phyloP scores from a whole-genome alignment of 2,888 invertebrate genomes.

The Cephus sareptanus region DNA sequence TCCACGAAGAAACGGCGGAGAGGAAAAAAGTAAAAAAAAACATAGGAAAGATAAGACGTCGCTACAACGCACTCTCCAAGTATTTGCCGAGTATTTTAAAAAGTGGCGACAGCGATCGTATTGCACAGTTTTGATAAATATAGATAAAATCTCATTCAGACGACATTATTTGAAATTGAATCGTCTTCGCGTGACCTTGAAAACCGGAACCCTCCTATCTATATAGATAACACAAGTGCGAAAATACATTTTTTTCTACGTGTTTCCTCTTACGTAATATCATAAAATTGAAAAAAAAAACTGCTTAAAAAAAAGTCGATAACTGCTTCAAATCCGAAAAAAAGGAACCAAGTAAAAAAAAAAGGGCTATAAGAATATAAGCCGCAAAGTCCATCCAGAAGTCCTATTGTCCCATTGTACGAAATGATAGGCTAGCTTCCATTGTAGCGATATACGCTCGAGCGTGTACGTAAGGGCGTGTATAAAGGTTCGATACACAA shows the following conservation, averaged over 20 bases:
- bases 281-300: background rate
- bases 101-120: background rate
- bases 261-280: background rate
- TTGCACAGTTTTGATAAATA: background rate
- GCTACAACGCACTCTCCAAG: background rate
- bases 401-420: background rate
- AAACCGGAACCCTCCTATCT: background rate
- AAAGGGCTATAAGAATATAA: background rate
- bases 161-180: background rate
- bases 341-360: background rate
- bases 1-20: background rate
- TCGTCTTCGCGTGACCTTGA: no score
- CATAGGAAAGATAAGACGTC: background rate
- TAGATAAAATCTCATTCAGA: background rate
- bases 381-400: slow-evolving; percentile 4
- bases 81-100: background rate
- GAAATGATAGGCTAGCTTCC: background rate
- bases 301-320: background rate
- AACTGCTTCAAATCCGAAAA: background rate
- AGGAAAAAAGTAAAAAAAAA: background rate
- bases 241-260: background rate
- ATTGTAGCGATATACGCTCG: slow-evolving; percentile 1
- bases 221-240: background rate
- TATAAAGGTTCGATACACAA: background rate
- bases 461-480: slow-evolving; percentile 1